Evolutionary conservation across 2,113 vertebrate genomes (phyloP), one percentile per base, ranked within the genome.

Genomic region (Uropsilus gracilis): DNA sequence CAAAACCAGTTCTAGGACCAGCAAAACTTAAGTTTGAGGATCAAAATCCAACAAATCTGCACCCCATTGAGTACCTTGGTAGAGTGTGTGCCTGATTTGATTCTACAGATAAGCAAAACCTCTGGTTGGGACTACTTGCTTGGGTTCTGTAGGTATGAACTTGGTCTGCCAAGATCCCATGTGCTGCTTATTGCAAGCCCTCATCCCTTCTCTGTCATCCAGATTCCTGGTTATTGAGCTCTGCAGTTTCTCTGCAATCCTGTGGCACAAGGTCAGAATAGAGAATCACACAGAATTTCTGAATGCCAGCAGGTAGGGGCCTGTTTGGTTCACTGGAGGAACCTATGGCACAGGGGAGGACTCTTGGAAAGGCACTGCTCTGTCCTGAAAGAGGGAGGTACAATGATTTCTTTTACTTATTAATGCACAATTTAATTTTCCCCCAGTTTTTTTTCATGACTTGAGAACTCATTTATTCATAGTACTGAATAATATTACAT

Each of bases 391-490:
- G 42, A 46, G 42, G 37, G 9, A 71, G 37, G 37, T 20, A 20
- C 22, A 26, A 34, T 71, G 68, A 24, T 37, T 20, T 71, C n/a
- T 71, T 71, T 42, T 71, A 68, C 34, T 39, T 71, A 71, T 3
- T 42, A 3, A 18, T 71, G 4, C 22, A 18, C 68, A 42, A 50
- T 4, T 66, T 89, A 66, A 17, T 34, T 83, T 88, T 61, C 18
- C 9, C 59, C 17, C n/a, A 6, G 68, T n/a, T 87, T n/a, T 75
- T 75, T 77, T 88, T 85, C 46, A 71, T 94, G 69, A 14, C 30
- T 92, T 94, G 9, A 20, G 82, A 81, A 22, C 55, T 37, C 44
- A 69, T 85, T 85, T 82, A 30, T 73, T 50, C 69, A 83, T 83
- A 53, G 57, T 46, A 20, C 18, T 64, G n/a, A 71, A 46, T 86